These are phyloP conservation scores for Poecile montanus DNA, from an alignment of 2,797 vertebrate species.

Conservation along the genomic window DNA sequence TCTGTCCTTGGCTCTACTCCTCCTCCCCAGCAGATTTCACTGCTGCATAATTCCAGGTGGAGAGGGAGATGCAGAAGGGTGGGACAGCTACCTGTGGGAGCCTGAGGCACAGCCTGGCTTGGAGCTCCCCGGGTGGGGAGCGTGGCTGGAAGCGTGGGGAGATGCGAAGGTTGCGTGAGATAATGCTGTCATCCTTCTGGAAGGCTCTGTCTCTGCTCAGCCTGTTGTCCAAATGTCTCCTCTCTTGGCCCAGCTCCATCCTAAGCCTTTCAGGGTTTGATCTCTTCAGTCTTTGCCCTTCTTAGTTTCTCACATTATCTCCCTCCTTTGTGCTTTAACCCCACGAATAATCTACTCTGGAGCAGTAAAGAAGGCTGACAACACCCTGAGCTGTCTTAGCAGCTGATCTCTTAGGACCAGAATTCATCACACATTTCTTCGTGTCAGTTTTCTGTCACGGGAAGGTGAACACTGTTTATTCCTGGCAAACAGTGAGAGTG, in stretches of 20 bases:
- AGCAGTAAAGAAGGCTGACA: not conserved
- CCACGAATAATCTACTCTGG: not conserved
- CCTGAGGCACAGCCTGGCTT: not conserved
- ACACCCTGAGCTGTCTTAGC: not conserved
- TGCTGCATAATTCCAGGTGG: not conserved
- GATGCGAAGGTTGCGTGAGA: not conserved
- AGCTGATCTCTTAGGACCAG: not conserved
- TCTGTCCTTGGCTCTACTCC: constrained; percentile 65
- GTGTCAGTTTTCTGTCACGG: not conserved
- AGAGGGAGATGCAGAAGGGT: not conserved
- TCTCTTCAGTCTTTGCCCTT: not conserved
- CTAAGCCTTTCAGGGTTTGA: not conserved
- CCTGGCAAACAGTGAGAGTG: not conserved
- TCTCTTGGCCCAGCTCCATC: constrained; percentile 28
- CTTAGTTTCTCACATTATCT: not conserved
- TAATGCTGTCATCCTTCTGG: constrained; percentile 27
- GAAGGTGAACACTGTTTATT: not conserved
- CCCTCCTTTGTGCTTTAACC: not conserved
- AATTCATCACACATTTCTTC: not conserved
- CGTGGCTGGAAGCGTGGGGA: not conserved
- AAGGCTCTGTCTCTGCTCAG: constrained; percentile 26
- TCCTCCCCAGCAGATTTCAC: constrained; percentile 35
- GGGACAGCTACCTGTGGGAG: not conserved
- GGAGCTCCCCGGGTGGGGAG: not conserved
- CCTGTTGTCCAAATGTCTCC: constrained; percentile 41